Percentiles rank a stretch among this genome's conserved stretches.
Evolutionary conservation across 2,888 invertebrate species (phyloP).

Genomic region (Meliscaeva auricollis): DNA sequence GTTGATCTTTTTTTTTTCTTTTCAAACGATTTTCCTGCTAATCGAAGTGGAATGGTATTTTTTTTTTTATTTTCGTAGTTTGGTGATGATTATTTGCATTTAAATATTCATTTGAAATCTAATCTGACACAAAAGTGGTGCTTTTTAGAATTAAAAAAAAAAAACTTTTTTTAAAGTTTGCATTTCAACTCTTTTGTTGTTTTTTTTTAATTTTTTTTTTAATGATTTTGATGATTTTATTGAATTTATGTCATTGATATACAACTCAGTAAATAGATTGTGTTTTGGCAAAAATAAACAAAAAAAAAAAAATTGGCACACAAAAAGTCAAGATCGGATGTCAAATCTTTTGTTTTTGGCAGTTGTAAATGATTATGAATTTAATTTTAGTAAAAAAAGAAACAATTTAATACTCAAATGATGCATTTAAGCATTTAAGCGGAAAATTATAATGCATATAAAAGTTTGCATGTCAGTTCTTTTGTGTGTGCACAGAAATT

Average conservation of each 20-base stretch:
- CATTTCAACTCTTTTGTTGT: conserved; percentile 36
- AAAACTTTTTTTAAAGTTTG: conserved; percentile 34
- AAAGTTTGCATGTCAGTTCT: conserved; percentile 28
- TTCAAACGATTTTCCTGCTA: conserved; percentile 8
- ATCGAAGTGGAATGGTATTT: conserved; percentile 27
- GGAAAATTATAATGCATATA: not conserved
- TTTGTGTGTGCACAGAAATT: conserved; percentile 1
- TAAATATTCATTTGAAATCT: conserved; percentile 1
- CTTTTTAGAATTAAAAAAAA: conserved; percentile 6
- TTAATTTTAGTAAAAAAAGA: not conserved
- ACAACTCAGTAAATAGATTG: not conserved
- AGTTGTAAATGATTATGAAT: not conserved
- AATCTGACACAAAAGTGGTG: no score
- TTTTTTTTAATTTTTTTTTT: no score
- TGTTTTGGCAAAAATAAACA: not conserved
- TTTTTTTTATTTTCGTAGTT: no score
- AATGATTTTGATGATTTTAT: not conserved
- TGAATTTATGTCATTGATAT: conserved; percentile 23
- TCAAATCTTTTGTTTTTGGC: conserved; percentile 40
- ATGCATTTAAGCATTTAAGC: not conserved
- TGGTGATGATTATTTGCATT: not conserved
- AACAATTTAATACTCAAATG: not conserved
- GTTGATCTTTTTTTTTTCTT: not conserved
- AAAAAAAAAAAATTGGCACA: not conserved
- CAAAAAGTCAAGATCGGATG: conserved; percentile 22